A percentile compares a stretch with the other conserved stretches of the same genome.
These are phyloP conservation scores for Coelinius sp. DNA, from an alignment of 2,888 invertebrate genomes.

Conservation along the genomic window DNA sequence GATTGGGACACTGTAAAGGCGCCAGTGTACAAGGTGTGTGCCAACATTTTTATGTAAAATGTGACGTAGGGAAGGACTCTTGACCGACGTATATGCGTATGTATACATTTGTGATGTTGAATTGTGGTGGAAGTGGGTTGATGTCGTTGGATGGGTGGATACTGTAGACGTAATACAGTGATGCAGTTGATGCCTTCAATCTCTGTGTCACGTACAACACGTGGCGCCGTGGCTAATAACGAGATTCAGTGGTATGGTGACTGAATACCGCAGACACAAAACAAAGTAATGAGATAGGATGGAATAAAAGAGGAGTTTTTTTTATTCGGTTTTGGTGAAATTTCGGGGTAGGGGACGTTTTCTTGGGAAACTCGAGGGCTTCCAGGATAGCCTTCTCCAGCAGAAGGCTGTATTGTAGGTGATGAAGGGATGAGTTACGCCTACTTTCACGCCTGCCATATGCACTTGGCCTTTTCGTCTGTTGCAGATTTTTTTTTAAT, in stretches of 20 bases:
- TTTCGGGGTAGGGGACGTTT: neutral
- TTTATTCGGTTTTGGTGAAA: too few species aligned
- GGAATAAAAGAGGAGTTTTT: neutral
- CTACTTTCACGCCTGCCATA: neutral
- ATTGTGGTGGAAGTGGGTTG: neutral
- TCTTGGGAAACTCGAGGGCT: too few species aligned
- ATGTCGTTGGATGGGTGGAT: neutral
- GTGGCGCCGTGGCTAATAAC: constrained; percentile 36
- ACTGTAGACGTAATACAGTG: constrained; percentile 11
- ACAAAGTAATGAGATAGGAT: neutral
- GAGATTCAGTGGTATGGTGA: constrained; percentile 23
- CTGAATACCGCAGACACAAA: constrained; percentile 26
- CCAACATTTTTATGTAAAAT: constrained; percentile 2
- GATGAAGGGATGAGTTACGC: neutral
- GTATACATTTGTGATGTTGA: neutral
- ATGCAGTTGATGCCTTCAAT: constrained; percentile 23
- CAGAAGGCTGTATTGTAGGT: neutral
- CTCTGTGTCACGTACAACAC: constrained; percentile 35
- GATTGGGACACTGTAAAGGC: neutral
- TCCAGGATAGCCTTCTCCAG: too few species aligned
- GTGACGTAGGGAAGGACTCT: neutral
- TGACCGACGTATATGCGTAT: neutral
- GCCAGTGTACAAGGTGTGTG: constrained; percentile 7
- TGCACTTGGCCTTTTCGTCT: neutral
- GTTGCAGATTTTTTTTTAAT: neutral